A percentile compares a stretch with the other conserved stretches of the same genome.
Evolutionary conservation across 1,140 invertebrate species (phyloP).

Genomic region (Phymorhynchus buccinoides): DNA sequence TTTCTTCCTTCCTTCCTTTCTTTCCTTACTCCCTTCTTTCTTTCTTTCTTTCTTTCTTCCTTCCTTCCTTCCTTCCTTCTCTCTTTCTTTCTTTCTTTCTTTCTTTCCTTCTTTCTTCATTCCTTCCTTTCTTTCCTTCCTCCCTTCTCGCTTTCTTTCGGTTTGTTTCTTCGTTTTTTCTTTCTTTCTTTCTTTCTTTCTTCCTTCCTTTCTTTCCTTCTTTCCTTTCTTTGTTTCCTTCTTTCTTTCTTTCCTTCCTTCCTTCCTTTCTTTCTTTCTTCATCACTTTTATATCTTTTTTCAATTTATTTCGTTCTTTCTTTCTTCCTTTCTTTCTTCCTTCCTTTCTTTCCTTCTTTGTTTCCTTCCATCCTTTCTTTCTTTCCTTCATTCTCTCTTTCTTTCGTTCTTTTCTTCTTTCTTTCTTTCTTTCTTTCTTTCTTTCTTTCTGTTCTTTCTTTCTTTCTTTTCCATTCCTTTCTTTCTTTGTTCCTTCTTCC

Average conservation of each 20-base stretch:
- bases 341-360: no score
- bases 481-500: background rate
- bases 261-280: no score
- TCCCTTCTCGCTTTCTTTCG: no score
- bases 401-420: background rate
- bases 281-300: background rate
- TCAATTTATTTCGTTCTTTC: no score
- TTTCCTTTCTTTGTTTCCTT: background rate
- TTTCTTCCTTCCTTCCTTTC: background rate
- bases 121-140: background rate
- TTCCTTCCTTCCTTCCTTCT: background rate
- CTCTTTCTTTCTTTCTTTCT: background rate
- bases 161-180: no score
- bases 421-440: conserved; percentile 14
- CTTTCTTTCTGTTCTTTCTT: conserved; percentile 27
- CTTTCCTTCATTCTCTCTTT: background rate
- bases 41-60: no score
- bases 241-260: no score
- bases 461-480: background rate
- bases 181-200: background rate
- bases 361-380: background rate
- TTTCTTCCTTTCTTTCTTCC: no score
- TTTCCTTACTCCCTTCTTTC: background rate
- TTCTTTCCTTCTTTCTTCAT: no score
- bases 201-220: background rate